phyloP scores from a whole-genome alignment of 2,888 invertebrate genomes.

The Pammene aurita region DNA sequence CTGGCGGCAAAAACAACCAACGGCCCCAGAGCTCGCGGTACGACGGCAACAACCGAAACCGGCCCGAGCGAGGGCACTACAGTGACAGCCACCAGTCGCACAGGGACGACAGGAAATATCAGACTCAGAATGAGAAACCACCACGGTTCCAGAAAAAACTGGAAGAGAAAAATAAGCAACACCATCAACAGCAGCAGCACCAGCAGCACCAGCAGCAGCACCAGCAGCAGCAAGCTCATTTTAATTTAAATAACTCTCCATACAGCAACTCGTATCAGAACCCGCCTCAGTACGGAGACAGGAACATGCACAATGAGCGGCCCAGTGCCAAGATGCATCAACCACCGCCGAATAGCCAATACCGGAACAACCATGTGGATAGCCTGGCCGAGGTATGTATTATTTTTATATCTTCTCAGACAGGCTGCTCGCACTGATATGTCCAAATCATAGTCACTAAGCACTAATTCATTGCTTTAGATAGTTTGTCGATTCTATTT shows the following conservation, averaged over 20 bases:
- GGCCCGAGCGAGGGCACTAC: slow-evolving; percentile 66
- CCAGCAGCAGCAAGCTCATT: slow-evolving; percentile 52
- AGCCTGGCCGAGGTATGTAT: slow-evolving; percentile 51
- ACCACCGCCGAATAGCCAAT: slow-evolving; percentile 45
- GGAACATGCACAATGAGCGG: slow-evolving; percentile 61
- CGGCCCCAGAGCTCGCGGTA: slow-evolving; percentile 67
- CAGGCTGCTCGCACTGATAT: too few relatives aligned
- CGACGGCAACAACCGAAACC: slow-evolving; percentile 63
- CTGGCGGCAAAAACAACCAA: slow-evolving; percentile 63
- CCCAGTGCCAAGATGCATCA: slow-evolving; percentile 61
- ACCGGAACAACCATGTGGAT: slow-evolving; percentile 64
- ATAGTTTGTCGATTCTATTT: too few relatives aligned
- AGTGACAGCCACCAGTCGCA: slow-evolving; percentile 68
- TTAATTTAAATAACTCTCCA: slow-evolving; percentile 48
- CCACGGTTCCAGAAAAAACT: slow-evolving; percentile 85
- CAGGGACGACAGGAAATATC: slow-evolving; percentile 73
- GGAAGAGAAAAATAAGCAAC: slow-evolving; percentile 76
- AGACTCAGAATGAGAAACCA: slow-evolving; percentile 80
- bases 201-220: slow-evolving; percentile 69
- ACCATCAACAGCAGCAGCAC: slow-evolving; percentile 59
- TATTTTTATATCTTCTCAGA: too few relatives aligned
- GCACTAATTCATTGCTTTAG: too few relatives aligned
- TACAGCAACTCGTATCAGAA: slow-evolving; percentile 67
- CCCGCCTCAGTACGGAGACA: slow-evolving; percentile 63
- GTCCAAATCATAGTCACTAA: too few relatives aligned